Percentiles rank a stretch among this genome's conserved stretches.
Evolutionary conservation across 2,888 invertebrate genomes (phyloP).

Genomic region (Leucozona laternaria): DNA sequence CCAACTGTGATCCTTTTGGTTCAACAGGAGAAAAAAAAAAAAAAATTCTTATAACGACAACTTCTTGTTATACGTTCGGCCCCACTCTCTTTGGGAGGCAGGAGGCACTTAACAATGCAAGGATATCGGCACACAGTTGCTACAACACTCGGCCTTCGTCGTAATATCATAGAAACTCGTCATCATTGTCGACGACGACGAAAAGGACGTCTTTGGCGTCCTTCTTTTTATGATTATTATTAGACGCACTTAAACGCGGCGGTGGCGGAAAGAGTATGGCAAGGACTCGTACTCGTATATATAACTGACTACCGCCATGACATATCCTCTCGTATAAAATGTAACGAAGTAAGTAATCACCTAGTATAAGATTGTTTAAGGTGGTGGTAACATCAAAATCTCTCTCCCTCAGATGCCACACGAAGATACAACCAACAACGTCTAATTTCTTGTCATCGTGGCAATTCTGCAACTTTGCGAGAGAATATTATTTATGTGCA

Average conservation of each 20-base stretch:
- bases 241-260: constrained; percentile 71
- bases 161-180: constrained; percentile 40
- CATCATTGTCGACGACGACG: not conserved
- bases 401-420: not conserved
- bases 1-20: constrained; percentile 51
- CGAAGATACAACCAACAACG: not conserved
- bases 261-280: not conserved
- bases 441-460: constrained; percentile 65
- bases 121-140: constrained; percentile 63
- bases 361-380: constrained; percentile 40
- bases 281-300: constrained; percentile 7
- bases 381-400: constrained; percentile 11
- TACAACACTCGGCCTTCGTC: constrained; percentile 50
- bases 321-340: constrained; percentile 62
- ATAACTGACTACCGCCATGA: constrained; percentile 27
- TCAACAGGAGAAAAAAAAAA: constrained; percentile 16
- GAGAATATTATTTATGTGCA: constrained; percentile 65
- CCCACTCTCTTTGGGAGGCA: constrained; percentile 39
- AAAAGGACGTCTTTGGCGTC: constrained; percentile 63
- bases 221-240: constrained; percentile 74
- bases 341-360: constrained; percentile 70
- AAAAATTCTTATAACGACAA: constrained; percentile 27
- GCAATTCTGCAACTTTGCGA: constrained; percentile 55
- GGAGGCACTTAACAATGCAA: constrained; percentile 68
- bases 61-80: constrained; percentile 47